Evolutionary conservation across 2,888 invertebrate species (phyloP).

Genomic region (Charanyca ferruginea): DNA sequence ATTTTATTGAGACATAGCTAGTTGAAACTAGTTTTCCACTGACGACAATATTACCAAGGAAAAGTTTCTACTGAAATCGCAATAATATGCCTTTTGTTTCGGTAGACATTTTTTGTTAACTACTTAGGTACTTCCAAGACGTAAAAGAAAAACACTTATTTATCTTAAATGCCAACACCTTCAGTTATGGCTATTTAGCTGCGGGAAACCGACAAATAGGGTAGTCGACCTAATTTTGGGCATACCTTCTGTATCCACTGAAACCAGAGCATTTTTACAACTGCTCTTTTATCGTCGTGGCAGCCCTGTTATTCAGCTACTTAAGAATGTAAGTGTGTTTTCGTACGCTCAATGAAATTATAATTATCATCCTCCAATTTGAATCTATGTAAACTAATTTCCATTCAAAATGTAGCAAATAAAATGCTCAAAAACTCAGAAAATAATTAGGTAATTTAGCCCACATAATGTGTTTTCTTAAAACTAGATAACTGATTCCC

Average conservation of each 20-base stretch:
- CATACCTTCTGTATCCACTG: slow-evolving; percentile 30
- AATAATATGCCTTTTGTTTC: not conserved
- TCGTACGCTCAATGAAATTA: not conserved
- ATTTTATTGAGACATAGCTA: not conserved
- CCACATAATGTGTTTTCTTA: slow-evolving; percentile 24
- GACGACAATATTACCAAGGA: not conserved
- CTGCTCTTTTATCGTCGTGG: slow-evolving; percentile 8
- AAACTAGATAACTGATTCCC: slow-evolving; percentile 11
- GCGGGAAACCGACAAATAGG: slow-evolving; percentile 46
- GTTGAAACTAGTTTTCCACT: not conserved
- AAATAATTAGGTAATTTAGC: not conserved
- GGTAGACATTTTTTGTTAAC: not conserved
- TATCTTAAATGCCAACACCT: slow-evolving; percentile 38
- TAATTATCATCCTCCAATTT: not conserved
- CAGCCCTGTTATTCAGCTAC: not conserved
- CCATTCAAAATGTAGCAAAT: not conserved
- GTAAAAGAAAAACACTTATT: slow-evolving; percentile 31
- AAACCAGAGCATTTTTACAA: slow-evolving; percentile 36
- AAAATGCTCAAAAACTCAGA: not conserved
- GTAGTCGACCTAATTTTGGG: slow-evolving; percentile 46
- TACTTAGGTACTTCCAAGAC: not conserved
- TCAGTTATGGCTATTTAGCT: slow-evolving; percentile 18
- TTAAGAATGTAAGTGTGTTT: not conserved
- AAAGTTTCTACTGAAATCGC: not conserved
- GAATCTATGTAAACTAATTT: not conserved